Percentiles rank a stretch among this genome's conserved stretches.
Conservation (phyloP, 2,113 vertebrate genomes). For the Anhinga anhinga region DNA sequence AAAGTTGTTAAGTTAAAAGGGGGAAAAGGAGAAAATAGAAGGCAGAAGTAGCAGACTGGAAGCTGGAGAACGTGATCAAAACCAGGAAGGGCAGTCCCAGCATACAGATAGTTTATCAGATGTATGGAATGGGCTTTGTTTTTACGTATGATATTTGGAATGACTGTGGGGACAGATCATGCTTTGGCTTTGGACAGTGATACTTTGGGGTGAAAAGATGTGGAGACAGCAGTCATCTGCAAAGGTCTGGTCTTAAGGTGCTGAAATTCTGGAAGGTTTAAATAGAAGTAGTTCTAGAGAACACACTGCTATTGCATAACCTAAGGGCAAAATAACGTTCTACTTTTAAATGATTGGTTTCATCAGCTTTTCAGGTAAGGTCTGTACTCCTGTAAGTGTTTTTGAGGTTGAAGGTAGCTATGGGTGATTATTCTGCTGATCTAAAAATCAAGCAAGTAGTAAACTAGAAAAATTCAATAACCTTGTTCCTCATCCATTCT, state of each 20-base stretch:
- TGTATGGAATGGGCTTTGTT: background rate
- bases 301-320: background rate
- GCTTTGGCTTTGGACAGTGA: background rate
- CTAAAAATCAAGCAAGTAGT: background rate
- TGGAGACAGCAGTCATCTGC: background rate
- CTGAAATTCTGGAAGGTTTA: background rate
- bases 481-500: background rate
- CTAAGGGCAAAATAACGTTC: background rate
- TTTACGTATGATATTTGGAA: background rate
- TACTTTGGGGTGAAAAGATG: background rate
- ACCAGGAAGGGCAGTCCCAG: background rate
- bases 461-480: background rate
- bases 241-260: background rate
- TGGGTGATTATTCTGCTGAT: background rate
- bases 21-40: background rate
- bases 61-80: fast-evolving
- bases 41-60: background rate
- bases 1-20: background rate
- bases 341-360: background rate
- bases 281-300: background rate
- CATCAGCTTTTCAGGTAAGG: background rate
- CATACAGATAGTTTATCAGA: background rate
- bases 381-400: background rate
- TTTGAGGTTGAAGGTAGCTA: background rate
- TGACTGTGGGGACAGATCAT: background rate